A percentile compares a stretch with the other conserved stretches of the same genome.
Conservation (phyloP, 2,797 vertebrate species). For the Pempheris klunzingeri region DNA sequence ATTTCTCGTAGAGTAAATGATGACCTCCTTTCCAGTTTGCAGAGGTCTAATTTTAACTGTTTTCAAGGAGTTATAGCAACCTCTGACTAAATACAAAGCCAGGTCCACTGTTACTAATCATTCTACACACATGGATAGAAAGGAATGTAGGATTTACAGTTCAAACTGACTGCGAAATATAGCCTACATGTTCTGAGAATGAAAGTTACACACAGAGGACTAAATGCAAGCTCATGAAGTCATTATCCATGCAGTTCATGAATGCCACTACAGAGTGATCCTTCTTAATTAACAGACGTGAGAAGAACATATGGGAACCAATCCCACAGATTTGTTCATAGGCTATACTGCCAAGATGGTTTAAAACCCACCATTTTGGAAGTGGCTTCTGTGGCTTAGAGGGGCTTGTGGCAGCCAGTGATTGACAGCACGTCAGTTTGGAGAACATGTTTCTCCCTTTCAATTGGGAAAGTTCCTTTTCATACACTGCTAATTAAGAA, state of each 20-base stretch:
- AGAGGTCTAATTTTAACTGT: conserved; percentile 88
- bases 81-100: conserved; percentile 70
- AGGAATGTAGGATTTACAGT: conserved; percentile 1
- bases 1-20: conserved; percentile 85
- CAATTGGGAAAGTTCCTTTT: conserved; percentile 43
- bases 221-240: conserved; percentile 51
- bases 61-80: conserved; percentile 83
- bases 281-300: conserved; percentile 72
- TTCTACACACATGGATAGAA: conserved; percentile 23
- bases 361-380: conserved; percentile 81
- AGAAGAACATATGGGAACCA: conserved; percentile 83
- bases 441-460: conserved; percentile 39
- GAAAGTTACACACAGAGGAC: conserved; percentile 35
- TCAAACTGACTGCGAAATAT: conserved; percentile 10
- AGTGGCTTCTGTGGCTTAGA: conserved; percentile 70
- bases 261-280: conserved; percentile 70
- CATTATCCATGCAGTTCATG: conserved; percentile 54
- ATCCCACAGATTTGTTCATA: conserved; percentile 84
- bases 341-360: conserved; percentile 80
- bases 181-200: background rate
- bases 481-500: conserved; percentile 64
- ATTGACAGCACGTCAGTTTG: conserved; percentile 67
- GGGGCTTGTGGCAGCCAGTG: conserved; percentile 64
- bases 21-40: conserved; percentile 88
- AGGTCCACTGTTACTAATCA: conserved; percentile 38